Percentiles rank a stretch among this genome's conserved stretches.
phyloP scores from a whole-genome alignment of 2,888 invertebrate species.

The Oxyteleia sp. region DNA sequence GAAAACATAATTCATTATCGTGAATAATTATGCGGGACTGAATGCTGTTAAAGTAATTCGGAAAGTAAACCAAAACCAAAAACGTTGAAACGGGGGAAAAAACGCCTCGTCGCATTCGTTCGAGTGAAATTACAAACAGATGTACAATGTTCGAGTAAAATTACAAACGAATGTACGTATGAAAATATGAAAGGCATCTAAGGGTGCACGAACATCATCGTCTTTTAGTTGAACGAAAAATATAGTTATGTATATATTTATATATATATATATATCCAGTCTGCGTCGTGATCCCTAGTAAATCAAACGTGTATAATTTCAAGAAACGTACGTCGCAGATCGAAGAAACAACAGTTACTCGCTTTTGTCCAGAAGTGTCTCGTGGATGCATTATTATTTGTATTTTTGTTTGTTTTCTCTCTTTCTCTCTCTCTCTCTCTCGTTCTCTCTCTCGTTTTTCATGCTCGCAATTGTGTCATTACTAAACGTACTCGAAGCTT shows the following conservation, averaged over 20 bases:
- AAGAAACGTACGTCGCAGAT: not conserved
- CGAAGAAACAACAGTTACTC: not conserved
- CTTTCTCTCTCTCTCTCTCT: too few species aligned
- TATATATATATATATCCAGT: too few species aligned
- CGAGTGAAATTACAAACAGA: constrained; percentile 12
- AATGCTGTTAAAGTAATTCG: constrained; percentile 4
- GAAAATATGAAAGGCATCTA: constrained; percentile 31
- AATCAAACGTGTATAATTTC: constrained; percentile 9
- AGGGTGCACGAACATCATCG: not conserved
- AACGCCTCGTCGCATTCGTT: constrained; percentile 4
- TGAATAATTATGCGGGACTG: constrained; percentile 55
- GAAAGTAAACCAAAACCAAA: constrained; percentile 45
- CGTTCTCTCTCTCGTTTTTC: not conserved
- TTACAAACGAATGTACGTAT: constrained; percentile 21
- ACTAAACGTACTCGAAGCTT: constrained; percentile 54
- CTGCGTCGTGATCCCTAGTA: not conserved
- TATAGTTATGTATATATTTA: too few species aligned
- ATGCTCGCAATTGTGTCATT: constrained; percentile 14
- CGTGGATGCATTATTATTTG: not conserved
- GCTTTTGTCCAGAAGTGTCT: constrained; percentile 1
- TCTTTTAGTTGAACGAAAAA: too few species aligned
- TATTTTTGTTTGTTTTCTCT: not conserved
- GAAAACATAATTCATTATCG: constrained; percentile 59
- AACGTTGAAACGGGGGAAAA: constrained; percentile 9
- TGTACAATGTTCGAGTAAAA: constrained; percentile 16